phyloP scores from a whole-genome alignment of 2,888 invertebrate genomes.

The Acholoe squamosa region DNA sequence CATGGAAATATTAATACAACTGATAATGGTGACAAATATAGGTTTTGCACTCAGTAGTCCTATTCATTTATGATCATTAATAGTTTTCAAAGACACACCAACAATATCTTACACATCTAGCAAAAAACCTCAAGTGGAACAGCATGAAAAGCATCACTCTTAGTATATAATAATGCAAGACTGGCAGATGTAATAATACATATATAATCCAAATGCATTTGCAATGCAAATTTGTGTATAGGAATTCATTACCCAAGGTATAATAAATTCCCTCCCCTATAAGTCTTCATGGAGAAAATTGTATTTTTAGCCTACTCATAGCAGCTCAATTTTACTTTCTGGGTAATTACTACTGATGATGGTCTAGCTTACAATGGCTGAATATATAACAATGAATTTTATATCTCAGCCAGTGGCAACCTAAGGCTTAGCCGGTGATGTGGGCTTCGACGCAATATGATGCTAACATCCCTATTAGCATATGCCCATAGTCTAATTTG shows the following conservation, averaged over 20 bases:
- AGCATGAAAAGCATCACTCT: constrained; percentile 40
- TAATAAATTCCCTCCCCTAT: too few relatives aligned
- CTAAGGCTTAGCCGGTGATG: background rate
- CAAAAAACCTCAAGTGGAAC: constrained; percentile 25
- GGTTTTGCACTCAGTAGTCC: background rate
- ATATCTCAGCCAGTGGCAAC: too few relatives aligned
- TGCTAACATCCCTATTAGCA: background rate
- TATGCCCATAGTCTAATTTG: background rate
- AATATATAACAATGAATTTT: too few relatives aligned
- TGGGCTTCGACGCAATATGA: background rate
- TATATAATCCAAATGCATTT: constrained; percentile 18
- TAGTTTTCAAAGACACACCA: background rate
- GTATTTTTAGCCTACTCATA: too few relatives aligned
- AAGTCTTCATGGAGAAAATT: too few relatives aligned
- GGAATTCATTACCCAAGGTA: too few relatives aligned
- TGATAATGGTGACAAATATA: background rate
- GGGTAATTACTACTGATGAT: too few relatives aligned
- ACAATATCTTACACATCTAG: constrained; percentile 3
- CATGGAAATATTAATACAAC: background rate
- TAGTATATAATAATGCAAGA: constrained; percentile 37
- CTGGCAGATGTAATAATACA: constrained; percentile 4
- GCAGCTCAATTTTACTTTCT: too few relatives aligned
- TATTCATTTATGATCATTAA: background rate
- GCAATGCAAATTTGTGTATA: background rate
- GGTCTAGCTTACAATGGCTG: too few relatives aligned